phyloP scores from a whole-genome alignment of 2,113 vertebrate species.

The Laterallus jamaicensis region DNA sequence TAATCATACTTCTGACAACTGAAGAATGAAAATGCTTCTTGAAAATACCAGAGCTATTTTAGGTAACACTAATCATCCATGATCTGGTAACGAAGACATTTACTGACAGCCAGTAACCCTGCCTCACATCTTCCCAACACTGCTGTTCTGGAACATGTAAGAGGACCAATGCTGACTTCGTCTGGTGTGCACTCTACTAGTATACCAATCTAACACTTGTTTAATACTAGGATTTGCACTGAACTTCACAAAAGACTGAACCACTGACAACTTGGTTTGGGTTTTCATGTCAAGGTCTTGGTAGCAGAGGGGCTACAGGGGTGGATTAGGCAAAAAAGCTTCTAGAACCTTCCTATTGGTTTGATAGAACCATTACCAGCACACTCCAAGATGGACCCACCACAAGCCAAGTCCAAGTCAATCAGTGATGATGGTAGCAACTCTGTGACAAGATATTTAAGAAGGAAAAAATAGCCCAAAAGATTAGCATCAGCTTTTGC shows the following conservation, averaged over 20 bases:
- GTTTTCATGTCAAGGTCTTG: too few relatives aligned
- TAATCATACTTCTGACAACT: neutral
- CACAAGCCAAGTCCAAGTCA: too few relatives aligned
- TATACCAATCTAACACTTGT: neutral
- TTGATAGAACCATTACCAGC: too few relatives aligned
- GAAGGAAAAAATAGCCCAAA: too few relatives aligned
- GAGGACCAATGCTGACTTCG: neutral
- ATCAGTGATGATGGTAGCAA: too few relatives aligned
- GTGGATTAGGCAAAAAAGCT: too few relatives aligned
- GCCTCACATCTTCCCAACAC: neutral
- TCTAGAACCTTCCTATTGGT: too few relatives aligned
- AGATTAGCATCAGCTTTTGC: too few relatives aligned
- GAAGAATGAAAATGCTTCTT: neutral
- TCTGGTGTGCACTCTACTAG: neutral
- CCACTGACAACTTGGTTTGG: neutral
- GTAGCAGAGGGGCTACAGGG: too few relatives aligned
- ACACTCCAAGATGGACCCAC: too few relatives aligned
- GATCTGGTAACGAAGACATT: neutral
- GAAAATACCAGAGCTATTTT: conserved; percentile 18
- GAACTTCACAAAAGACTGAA: neutral
- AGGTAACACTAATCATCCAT: neutral
- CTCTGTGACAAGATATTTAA: too few relatives aligned
- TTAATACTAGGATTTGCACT: neutral
- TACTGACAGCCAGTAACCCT: neutral
- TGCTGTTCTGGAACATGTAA: neutral